These are phyloP conservation scores for Etheostoma spectabile DNA, from an alignment of 2,113 vertebrate species.

Conservation along the genomic window DNA sequence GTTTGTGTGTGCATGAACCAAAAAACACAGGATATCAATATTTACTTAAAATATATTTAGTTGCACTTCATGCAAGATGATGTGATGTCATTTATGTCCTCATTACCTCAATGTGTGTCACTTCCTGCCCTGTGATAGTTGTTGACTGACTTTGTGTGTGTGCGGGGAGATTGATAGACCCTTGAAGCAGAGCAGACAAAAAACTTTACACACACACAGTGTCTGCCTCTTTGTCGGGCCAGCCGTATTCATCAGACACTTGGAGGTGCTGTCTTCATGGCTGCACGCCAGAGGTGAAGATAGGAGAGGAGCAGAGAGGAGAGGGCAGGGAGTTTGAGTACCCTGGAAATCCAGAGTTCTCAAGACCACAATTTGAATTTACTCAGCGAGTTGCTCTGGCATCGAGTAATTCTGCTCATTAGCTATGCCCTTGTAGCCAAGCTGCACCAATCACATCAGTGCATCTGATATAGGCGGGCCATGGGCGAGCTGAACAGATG, in stretches of 20 bases:
- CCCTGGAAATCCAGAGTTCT: too few relatives aligned
- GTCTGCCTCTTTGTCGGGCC: constrained; percentile 34
- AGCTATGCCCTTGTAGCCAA: too few relatives aligned
- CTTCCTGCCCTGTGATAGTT: constrained; percentile 9
- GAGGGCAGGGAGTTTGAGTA: not conserved
- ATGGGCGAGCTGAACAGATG: too few relatives aligned
- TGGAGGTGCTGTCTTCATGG: constrained; percentile 39
- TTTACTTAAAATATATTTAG: not conserved
- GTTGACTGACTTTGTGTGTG: constrained; percentile 26
- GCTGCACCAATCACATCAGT: too few relatives aligned
- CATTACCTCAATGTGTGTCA: constrained; percentile 3
- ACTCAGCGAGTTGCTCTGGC: too few relatives aligned
- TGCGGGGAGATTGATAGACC: constrained; percentile 52
- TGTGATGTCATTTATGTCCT: not conserved
- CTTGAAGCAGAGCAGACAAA: constrained; percentile 62
- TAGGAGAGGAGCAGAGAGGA: not conserved
- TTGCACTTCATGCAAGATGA: not conserved
- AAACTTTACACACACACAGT: constrained; percentile 47
- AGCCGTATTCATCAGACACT: constrained; percentile 55
- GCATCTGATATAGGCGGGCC: too few relatives aligned
- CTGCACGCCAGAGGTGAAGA: constrained; percentile 41
- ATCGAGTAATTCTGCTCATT: too few relatives aligned
- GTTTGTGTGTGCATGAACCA: too few relatives aligned
- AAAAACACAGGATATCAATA: not conserved
- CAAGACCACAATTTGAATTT: too few relatives aligned